Evolutionary conservation across 2,888 invertebrate species (phyloP), one percentile per base, ranked within the genome.

Genomic region (Eupithecia abbreviata): DNA sequence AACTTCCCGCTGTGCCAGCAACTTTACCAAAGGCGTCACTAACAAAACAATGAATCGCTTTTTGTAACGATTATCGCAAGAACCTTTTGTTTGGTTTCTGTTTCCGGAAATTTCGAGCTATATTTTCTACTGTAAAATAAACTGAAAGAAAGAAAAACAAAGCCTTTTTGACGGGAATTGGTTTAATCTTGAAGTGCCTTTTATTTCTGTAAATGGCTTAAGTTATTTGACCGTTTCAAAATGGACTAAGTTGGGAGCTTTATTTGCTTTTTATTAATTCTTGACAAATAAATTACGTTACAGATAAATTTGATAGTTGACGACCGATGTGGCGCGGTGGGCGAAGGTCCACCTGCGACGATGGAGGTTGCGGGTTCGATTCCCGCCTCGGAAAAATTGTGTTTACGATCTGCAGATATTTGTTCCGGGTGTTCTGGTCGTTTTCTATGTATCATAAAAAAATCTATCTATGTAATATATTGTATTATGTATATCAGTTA

Each of bases 1-100:
- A 9, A 13, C 15, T 66, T 7, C 71, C 49, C 66, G 62, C 49
- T 74, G 76, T 73, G 45, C 51, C 65, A 13, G 41, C 65, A 73
- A 45, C 76, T 65, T 77, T 65, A 3, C 55, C 10, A 51, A n/a
- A 77, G 58, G 75, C 79, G 79, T 76, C 79, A 78, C 78, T 51
- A 58, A 58, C 75, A 78, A 79, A 80, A 82, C 80, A 82, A 82
- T 80, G 80, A 79, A 82, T 80, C 78, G 79, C 76, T 80, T 80
- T 79, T 75, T 75, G 80, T 79, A 77, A 80, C 79, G 79, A 79
- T 82, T 79, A 82, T 79, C 81, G 82, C 66, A 79, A 47, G 72
- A 80, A 82, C 68, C 82, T 74, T 78, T 81, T 80, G 80, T 82
- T 74, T 18, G 18, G 42, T 67, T 79, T 77, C 79, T 42, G 15